A percentile compares a stretch with the other conserved stretches of the same genome.
These are phyloP conservation scores for Microcebus tavaratra DNA, from an alignment of 2,113 vertebrate species.

Conservation along the genomic window DNA sequence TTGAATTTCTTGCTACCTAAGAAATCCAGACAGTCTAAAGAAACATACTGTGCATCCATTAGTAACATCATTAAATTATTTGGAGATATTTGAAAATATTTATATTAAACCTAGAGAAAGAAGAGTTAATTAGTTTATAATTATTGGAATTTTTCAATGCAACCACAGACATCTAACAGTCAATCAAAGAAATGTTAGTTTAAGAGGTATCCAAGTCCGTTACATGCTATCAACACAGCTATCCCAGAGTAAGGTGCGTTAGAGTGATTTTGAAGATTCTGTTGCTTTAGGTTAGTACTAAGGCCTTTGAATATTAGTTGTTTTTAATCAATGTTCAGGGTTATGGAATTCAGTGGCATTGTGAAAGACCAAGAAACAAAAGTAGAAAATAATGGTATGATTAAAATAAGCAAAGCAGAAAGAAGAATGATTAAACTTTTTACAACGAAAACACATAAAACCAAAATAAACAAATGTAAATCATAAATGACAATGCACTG, in stretches of 20 bases:
- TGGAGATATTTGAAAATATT: constrained; percentile 69
- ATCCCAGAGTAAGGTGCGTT: constrained; percentile 73
- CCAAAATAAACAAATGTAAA: constrained; percentile 84
- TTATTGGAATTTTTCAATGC: constrained; percentile 87
- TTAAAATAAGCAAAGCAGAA: constrained; percentile 74
- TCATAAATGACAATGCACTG: constrained; percentile 86
- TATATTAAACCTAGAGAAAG: constrained; percentile 74
- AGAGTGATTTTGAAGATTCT: constrained; percentile 64
- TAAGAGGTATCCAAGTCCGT: constrained; percentile 80
- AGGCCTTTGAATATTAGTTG: constrained; percentile 84
- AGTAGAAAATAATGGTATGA: constrained; percentile 71
- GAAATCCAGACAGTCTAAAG: constrained; percentile 67
- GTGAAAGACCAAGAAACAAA: constrained; percentile 74
- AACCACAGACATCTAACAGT: constrained; percentile 92
- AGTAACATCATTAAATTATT: constrained; percentile 27
- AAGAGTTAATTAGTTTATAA: constrained; percentile 81
- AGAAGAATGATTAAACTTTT: constrained; percentile 65
- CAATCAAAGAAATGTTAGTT: constrained; percentile 81
- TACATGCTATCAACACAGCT: constrained; percentile 70
- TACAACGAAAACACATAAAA: constrained; percentile 75
- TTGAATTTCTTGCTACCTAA: constrained; percentile 64
- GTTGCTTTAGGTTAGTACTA: constrained; percentile 85
- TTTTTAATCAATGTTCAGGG: constrained; percentile 80
- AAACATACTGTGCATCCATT: constrained; percentile 69
- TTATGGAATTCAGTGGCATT: constrained; percentile 85